Conservation (phyloP, 2,888 invertebrate species). For the Sympetrum striolatum region DNA sequence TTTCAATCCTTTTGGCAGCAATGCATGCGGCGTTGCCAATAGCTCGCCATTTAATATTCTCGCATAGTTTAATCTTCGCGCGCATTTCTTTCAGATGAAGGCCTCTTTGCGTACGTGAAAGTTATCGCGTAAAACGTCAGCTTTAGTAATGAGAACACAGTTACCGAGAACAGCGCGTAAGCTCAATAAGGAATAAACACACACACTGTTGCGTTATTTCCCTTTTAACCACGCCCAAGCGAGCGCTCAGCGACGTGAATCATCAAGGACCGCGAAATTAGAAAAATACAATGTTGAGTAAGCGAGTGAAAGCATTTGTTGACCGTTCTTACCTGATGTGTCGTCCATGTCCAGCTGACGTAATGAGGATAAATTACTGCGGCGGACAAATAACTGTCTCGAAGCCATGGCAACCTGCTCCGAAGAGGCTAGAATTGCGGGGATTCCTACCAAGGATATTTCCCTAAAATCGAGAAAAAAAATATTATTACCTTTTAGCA, state of each 20-base stretch:
- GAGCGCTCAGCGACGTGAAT: not conserved
- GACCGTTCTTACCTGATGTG: not conserved
- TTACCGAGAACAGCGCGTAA: not conserved
- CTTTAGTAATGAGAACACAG: not conserved
- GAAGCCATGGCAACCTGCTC: too few relatives aligned
- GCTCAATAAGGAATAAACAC: not conserved
- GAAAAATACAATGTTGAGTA: not conserved
- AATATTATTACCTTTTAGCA: too few relatives aligned
- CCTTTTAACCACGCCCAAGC: not conserved
- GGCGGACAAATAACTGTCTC: not conserved
- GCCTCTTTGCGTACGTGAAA: not conserved
- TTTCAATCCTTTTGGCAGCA: not conserved
- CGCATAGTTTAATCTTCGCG: not conserved
- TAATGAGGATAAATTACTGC: not conserved
- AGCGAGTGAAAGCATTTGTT: not conserved
- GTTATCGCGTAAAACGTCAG: not conserved
- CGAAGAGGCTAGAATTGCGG: too few relatives aligned
- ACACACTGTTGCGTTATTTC: not conserved
- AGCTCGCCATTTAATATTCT: not conserved
- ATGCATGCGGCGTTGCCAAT: not conserved
- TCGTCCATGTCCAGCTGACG: not conserved
- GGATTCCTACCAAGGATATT: too few relatives aligned
- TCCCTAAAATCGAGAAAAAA: too few relatives aligned
- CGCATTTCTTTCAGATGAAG: not conserved
- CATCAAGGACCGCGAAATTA: not conserved